Evolutionary conservation across 1,140 invertebrate species (phyloP).

Genomic region (Nymphalis io): DNA sequence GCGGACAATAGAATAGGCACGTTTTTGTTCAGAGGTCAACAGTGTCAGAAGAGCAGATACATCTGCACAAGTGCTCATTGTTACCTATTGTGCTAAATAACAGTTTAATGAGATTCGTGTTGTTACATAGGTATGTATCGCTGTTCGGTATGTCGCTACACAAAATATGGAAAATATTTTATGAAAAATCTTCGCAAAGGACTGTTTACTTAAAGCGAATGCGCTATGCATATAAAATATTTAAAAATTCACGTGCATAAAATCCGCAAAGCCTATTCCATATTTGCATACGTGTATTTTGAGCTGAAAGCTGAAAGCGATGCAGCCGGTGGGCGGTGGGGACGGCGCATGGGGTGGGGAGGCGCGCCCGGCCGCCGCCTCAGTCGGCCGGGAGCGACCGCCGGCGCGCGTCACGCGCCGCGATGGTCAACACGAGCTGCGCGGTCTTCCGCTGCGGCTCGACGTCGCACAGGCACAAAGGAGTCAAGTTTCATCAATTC

Average conservation of each 20-base stretch:
- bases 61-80: not conserved
- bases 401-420: conserved; percentile 4
- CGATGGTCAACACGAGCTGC: conserved; percentile 39
- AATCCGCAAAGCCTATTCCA: conserved; percentile 14
- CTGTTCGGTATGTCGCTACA: not conserved
- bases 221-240: not conserved
- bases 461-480: conserved; percentile 28
- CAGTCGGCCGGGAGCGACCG: conserved; percentile 39
- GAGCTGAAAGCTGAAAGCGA: not conserved
- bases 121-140: not conserved
- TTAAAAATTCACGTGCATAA: conserved; percentile 2
- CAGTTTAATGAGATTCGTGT: conserved; percentile 6
- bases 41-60: conserved; percentile 1
- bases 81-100: not conserved
- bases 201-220: not conserved
- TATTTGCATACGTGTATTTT: conserved; percentile 21
- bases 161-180: conserved; percentile 2
- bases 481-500: conserved; percentile 36
- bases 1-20: conserved; percentile 15
- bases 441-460: conserved; percentile 36
- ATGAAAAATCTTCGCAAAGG: conserved; percentile 7
- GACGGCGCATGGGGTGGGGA: conserved; percentile 5
- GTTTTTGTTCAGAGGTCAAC: conserved; percentile 4
- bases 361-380: conserved; percentile 22
- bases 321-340: conserved; percentile 3